These are phyloP conservation scores for Gymnoscopelus braueri DNA, from an alignment of 2,797 vertebrate species.

Conservation along the genomic window DNA sequence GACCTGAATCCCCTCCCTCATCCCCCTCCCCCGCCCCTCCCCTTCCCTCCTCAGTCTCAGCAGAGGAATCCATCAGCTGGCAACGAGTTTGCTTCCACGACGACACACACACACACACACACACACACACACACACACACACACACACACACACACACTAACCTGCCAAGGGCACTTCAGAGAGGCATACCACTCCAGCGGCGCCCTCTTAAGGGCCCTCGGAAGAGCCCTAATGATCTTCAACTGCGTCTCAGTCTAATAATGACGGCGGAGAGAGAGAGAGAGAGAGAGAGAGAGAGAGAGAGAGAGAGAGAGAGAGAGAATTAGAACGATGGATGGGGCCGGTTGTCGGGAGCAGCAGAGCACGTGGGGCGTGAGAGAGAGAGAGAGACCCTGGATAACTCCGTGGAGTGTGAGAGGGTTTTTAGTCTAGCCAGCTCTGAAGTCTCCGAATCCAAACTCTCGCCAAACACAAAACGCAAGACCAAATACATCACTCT, in stretches of 20 bases:
- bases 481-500: conserved; percentile 13
- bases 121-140: background rate
- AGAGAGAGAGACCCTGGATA: conserved; percentile 23
- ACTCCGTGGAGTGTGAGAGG: conserved; percentile 37
- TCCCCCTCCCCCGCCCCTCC: conserved; percentile 37
- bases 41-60: conserved; percentile 56
- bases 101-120: conserved; percentile 4
- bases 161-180: conserved; percentile 74
- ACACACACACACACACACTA: conserved; percentile 19
- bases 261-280: conserved; percentile 52
- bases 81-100: conserved; percentile 62
- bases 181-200: conserved; percentile 65
- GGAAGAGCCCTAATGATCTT: conserved; percentile 75
- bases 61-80: conserved; percentile 69
- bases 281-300: conserved; percentile 52
- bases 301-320: conserved; percentile 33
- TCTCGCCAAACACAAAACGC: conserved; percentile 22
- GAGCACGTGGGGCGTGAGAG: too few species aligned
- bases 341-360: too few species aligned
- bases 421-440: conserved; percentile 60
- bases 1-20: conserved; percentile 36
- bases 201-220: conserved; percentile 73
- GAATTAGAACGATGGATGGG: too few species aligned
- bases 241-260: conserved; percentile 72
- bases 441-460: conserved; percentile 65